phyloP scores from a whole-genome alignment of 2,797 vertebrate species.

The Gouania willdenowi region DNA sequence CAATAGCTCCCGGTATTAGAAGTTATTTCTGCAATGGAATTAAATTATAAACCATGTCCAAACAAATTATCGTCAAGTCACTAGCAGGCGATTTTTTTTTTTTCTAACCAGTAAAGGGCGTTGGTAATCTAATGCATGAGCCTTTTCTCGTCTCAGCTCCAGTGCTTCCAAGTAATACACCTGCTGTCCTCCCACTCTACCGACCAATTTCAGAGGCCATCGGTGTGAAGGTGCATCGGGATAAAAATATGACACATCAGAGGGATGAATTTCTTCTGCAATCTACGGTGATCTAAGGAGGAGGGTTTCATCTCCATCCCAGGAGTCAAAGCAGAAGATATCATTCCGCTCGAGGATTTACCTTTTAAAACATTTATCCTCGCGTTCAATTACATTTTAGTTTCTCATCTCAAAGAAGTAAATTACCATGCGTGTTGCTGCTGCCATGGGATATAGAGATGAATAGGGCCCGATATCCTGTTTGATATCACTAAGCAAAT shows the following conservation, averaged over 20 bases:
- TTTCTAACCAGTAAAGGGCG: slow-evolving; percentile 59
- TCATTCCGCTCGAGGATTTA: slow-evolving; percentile 41
- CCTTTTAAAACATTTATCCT: slow-evolving; percentile 64
- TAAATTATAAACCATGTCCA: slow-evolving; percentile 77
- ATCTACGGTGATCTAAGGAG: slow-evolving; percentile 61
- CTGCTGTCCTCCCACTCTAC: slow-evolving; percentile 9
- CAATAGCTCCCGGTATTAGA: slow-evolving; percentile 63
- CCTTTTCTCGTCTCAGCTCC: slow-evolving; percentile 37
- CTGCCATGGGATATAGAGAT: slow-evolving; percentile 43
- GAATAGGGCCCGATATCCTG: slow-evolving; percentile 37
- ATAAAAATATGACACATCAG: slow-evolving; percentile 25
- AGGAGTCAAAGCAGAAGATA: slow-evolving; percentile 45
- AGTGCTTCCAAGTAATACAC: slow-evolving; percentile 44
- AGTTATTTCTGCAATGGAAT: slow-evolving; percentile 72
- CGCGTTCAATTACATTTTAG: slow-evolving; percentile 55
- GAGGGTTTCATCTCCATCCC: slow-evolving; percentile 33
- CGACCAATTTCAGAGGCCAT: slow-evolving; percentile 42
- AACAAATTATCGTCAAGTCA: slow-evolving; percentile 75
- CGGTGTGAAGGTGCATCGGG: slow-evolving; percentile 46
- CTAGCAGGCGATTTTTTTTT: slow-evolving; percentile 64
- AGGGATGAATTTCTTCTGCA: slow-evolving; percentile 61
- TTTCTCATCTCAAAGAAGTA: slow-evolving; percentile 39
- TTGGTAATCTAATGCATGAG: slow-evolving; percentile 67
- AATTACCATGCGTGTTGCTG: slow-evolving; percentile 31
- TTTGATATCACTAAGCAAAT: slow-evolving; percentile 40